These are phyloP conservation scores for Amblyjoppa fuscipennis DNA, from an alignment of 2,888 invertebrate genomes.

Conservation along the genomic window DNA sequence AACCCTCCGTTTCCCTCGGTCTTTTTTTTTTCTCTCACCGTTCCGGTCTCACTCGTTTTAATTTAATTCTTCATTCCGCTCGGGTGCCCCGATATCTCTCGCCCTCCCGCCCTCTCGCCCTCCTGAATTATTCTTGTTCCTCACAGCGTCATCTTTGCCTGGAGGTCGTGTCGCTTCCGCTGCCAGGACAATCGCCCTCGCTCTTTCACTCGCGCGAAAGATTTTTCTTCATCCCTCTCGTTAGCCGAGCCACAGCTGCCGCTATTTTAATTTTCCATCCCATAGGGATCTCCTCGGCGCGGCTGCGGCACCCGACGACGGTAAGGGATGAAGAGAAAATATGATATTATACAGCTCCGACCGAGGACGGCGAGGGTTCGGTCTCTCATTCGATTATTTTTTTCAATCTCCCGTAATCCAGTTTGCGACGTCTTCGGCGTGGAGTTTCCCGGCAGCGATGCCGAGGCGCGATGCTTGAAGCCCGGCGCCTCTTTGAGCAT, in stretches of 20 bases:
- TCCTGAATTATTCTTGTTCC: slow-evolving; percentile 31
- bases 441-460: not conserved
- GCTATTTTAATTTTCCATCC: slow-evolving; percentile 58
- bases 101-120: not conserved
- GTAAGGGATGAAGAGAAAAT: slow-evolving; percentile 21
- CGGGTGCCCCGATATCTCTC: not conserved
- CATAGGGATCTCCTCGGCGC: not conserved
- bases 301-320: not conserved
- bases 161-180: slow-evolving; percentile 44
- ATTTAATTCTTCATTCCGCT: slow-evolving; percentile 31
- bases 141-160: slow-evolving; percentile 29
- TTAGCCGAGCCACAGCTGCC: slow-evolving; percentile 37
- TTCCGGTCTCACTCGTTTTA: slow-evolving; percentile 32
- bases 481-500: not conserved
- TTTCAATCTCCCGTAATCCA: slow-evolving; percentile 45
- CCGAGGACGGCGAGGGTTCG: not conserved
- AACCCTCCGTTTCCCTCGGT: slow-evolving; percentile 27
- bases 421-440: not conserved
- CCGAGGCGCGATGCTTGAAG: not conserved
- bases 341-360: slow-evolving; percentile 35
- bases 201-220: slow-evolving; percentile 17
- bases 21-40: slow-evolving; percentile 37
- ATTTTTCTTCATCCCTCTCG: slow-evolving; percentile 3
- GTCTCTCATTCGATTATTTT: slow-evolving; percentile 54
- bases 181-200: slow-evolving; percentile 49